Evolutionary conservation across 2,113 vertebrate species (phyloP), one percentile per base, ranked within the genome.

Genomic region (Pterocles orientalis): DNA sequence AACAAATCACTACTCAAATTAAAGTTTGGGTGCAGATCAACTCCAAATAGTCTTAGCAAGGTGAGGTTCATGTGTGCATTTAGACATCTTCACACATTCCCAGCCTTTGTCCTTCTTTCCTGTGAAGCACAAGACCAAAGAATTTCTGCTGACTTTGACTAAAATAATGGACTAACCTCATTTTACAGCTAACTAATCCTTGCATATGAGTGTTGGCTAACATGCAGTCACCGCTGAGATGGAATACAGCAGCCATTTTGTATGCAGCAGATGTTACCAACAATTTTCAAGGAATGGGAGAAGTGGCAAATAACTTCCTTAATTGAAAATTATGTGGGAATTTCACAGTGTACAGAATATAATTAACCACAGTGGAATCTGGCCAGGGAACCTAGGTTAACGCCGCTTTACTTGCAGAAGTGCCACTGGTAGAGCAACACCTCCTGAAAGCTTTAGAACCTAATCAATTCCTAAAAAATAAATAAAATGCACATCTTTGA

Each of bases 301-400:
- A 96, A 93, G 90, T 94, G 94, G 91, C 82, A 93, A 96, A 95
- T 87, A 93, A 84, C 92, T 95, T 94, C 61, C 83, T 86, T 89
- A 94, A 94, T 84, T 92, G 77, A 96, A 94, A 92, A 95, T 95
- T 96, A 95, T 58, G 83, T 96, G 88, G 94, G 95, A 97, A 95
- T 93, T 96, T 95, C 94, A 86, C 80, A 91, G 94, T 89, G 83
- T 89, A 86, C 78, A 76, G 86, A 92, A 43, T 92, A 90, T 94
- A 96, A 96, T 97, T 96, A 96, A 91, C 90, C 86, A 94, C 45
- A 29, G 12, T 96, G 92, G 91, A 91, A 89, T 57, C 69, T 89
- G 50, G 72, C 96, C 95, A 95, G 58, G 31, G 73, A 92, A 82
- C 60, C 61, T 93, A 89, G 94, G 94, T 94, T 94, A 91, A 86